A percentile compares a stretch with the other conserved stretches of the same genome.
phyloP scores from a whole-genome alignment of 2,888 invertebrate genomes.

The Callosobruchus maculatus region DNA sequence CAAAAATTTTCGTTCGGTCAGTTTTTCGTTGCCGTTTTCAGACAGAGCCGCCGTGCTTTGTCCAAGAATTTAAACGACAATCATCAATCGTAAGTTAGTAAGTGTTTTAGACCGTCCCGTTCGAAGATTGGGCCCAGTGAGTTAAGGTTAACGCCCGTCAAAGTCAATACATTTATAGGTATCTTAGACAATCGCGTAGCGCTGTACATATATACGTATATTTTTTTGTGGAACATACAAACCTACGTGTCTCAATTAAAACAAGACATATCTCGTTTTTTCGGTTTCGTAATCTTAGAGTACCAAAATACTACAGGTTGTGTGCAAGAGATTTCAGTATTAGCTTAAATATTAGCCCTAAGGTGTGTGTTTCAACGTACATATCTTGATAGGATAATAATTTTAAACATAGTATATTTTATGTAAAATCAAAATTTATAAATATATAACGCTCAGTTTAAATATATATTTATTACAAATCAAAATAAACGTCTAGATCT shows the following conservation, averaged over 20 bases:
- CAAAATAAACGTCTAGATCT: constrained; percentile 9
- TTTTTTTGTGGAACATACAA: constrained; percentile 15
- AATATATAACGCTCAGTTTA: constrained; percentile 12
- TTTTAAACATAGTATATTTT: neutral
- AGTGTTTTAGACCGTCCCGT: constrained; percentile 24
- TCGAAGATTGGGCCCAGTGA: constrained; percentile 34
- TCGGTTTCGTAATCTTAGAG: constrained; percentile 8
- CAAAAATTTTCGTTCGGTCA: constrained; percentile 41
- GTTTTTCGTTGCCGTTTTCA: constrained; percentile 33
- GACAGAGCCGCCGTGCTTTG: constrained; percentile 45
- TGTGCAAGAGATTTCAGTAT: constrained; percentile 24
- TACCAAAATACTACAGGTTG: constrained; percentile 19
- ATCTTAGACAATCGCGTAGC: constrained; percentile 18
- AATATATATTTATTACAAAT: constrained; percentile 11
- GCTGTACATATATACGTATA: constrained; percentile 13
- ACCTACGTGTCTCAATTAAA: constrained; percentile 46
- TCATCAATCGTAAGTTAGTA: constrained; percentile 37
- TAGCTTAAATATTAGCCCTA: constrained; percentile 15
- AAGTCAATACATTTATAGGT: constrained; percentile 39
- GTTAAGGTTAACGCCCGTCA: constrained; percentile 26
- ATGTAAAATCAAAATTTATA: constrained; percentile 1
- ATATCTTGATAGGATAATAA: constrained; percentile 38
- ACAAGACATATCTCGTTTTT: constrained; percentile 29
- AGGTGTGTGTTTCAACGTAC: constrained; percentile 18
- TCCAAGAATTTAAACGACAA: constrained; percentile 50